Base-by-base conservation (phyloP, 2,888 invertebrate genomes). In the Incurvaria masculella region DNA sequence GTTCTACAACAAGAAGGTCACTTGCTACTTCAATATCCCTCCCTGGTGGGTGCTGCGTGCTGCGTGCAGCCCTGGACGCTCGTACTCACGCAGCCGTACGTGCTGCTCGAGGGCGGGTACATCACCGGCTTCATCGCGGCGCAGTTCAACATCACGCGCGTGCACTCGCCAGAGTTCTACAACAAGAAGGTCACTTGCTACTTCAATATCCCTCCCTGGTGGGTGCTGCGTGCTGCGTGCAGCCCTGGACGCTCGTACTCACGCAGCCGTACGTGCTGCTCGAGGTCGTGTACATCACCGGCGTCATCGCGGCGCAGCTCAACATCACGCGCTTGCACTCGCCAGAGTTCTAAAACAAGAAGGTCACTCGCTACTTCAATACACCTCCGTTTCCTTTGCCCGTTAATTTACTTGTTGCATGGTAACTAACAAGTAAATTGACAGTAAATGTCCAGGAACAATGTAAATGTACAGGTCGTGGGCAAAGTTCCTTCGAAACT, bases 241-340 rank as follows among this genome's bases (percentile, higher is more conserved):
- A 89, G 63, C 86, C 88, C 60, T 86, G 87, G 45, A 87, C 93
- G 58, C 89, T 91, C 62, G 87, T 94, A 54, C 93, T 94, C 72
- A 93, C 92, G 92, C 88, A 94, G 54, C 89, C 89, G 64, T 88
- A 86, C 63, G 80, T 95, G 57, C 90, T 91, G 57, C 80, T 95
- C 49, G 96, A 96, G 72, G 96, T 96, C 75, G 93, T 96, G 52
- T 94, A 89, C 68, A 84, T 91, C 52, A 95, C 95, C 45, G 96
- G 96, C 49, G 88, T 96, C 58, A 87, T 94, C 47, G 94, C 93
- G 10, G 83, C 86, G 61, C 81, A 82, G 49, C 69, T 89, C 45
- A 81, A 83, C 53, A 81, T 92, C 43, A 83, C 82, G 59, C 80
- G 92, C 27, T 64, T 81, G 43, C 88, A 90, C 66, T 87, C 85